Percentiles rank a stretch among this genome's conserved stretches.
Evolutionary conservation across 2,113 vertebrate species (phyloP).

Genomic region (Lophochroa leadbeateri): DNA sequence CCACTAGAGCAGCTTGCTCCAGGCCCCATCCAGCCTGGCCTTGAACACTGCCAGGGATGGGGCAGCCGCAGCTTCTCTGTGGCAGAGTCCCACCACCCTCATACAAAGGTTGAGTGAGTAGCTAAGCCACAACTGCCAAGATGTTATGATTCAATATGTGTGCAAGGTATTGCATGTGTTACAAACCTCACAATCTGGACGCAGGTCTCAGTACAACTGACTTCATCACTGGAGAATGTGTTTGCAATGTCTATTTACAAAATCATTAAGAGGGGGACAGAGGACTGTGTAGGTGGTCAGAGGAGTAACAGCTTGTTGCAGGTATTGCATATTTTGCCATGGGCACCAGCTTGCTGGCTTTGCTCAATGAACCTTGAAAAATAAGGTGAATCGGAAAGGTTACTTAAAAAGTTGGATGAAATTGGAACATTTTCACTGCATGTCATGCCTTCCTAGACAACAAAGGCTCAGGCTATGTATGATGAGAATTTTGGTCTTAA

Average conservation of each 20-base stretch:
- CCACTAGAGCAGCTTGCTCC: not conserved
- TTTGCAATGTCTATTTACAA: not conserved
- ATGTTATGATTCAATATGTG: accelerated
- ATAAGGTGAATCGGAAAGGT: conserved; percentile 21
- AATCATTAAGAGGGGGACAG: not conserved
- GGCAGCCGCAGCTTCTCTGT: not conserved
- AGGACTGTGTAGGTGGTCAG: conserved; percentile 3
- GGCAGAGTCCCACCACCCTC: not conserved
- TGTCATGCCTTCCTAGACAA: not conserved
- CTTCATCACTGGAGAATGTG: not conserved
- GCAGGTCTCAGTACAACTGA: not conserved
- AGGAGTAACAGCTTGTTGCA: conserved; percentile 7
- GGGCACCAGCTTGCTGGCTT: not conserved
- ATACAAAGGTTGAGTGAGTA: accelerated
- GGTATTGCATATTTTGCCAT: not conserved
- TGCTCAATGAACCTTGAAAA: not conserved
- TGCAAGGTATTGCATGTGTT: not conserved
- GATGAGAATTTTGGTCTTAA: not conserved
- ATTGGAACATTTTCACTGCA: accelerated
- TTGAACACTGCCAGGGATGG: not conserved
- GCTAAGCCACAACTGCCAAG: accelerated
- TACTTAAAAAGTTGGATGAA: not conserved
- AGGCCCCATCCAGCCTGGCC: not conserved
- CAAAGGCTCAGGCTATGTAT: not conserved
- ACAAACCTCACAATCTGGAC: not conserved